Evolutionary conservation across 1,140 invertebrate genomes (phyloP).

Genomic region (Physella acuta): DNA sequence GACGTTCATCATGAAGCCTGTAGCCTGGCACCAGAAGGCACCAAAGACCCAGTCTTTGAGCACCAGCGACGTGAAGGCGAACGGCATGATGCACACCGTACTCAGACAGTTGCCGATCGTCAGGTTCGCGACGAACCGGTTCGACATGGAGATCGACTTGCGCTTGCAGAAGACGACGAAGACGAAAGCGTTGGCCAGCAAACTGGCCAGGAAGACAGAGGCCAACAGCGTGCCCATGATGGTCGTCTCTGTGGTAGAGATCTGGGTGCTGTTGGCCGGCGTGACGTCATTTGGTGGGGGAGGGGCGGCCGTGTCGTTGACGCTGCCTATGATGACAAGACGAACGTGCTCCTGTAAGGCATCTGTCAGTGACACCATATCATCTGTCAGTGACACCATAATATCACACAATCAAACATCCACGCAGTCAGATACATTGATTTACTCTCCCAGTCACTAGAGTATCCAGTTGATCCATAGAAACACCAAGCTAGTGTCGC

Average conservation of each 20-base stretch:
- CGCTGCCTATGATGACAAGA: too few species aligned
- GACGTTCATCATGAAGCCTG: constrained; percentile 63
- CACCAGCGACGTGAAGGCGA: constrained; percentile 61
- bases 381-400: too few species aligned
- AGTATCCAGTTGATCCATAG: too few species aligned
- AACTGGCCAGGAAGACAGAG: constrained; percentile 53
- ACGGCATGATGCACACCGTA: constrained; percentile 67
- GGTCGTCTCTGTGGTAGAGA: constrained; percentile 29
- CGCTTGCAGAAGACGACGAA: constrained; percentile 66
- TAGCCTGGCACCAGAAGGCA: constrained; percentile 59
- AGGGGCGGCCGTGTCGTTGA: too few species aligned
- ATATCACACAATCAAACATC: too few species aligned
- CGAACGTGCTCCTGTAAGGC: too few species aligned
- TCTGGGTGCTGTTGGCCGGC: background rate
- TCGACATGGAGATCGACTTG: constrained; percentile 67
- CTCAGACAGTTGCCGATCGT: constrained; percentile 69
- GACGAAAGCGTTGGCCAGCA: constrained; percentile 64
- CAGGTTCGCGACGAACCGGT: constrained; percentile 73
- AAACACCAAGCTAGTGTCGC: too few species aligned
- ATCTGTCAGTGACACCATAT: too few species aligned
- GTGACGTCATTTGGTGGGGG: too few species aligned
- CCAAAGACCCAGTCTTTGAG: constrained; percentile 54
- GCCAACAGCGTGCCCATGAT: constrained; percentile 35
- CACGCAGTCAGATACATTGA: too few species aligned
- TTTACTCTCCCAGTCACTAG: too few species aligned